A percentile compares a stretch with the other conserved stretches of the same genome.
Evolutionary conservation across 2,888 invertebrate species (phyloP).

Genomic region (Acanthosepion pharaonis): DNA sequence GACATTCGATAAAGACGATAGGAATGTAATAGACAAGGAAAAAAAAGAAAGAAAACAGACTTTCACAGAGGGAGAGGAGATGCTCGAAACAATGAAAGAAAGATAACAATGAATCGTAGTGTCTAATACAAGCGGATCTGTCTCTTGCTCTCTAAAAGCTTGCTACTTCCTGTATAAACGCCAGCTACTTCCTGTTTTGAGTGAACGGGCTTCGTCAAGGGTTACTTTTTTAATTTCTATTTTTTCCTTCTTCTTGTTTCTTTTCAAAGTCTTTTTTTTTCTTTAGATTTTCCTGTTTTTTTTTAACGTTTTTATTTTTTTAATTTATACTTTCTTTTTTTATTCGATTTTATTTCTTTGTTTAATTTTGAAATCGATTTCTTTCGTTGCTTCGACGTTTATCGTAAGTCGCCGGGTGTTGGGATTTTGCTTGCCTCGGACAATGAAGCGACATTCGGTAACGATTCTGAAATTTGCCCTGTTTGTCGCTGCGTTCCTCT

Average conservation of each 20-base stretch:
- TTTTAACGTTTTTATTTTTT: not conserved
- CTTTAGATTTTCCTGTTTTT: not conserved
- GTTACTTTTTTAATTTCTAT: not conserved
- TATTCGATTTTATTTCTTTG: not conserved
- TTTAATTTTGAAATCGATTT: not conserved
- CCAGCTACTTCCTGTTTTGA: not conserved
- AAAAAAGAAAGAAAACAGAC: not conserved
- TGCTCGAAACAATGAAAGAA: not conserved
- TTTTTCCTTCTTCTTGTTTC: not conserved
- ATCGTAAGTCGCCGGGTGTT: not conserved
- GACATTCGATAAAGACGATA: not conserved
- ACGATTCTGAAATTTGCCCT: conserved; percentile 68
- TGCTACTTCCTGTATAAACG: not conserved
- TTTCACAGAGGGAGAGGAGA: not conserved
- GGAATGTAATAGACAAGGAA: not conserved
- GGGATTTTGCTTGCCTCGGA: not conserved
- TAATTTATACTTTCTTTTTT: not conserved
- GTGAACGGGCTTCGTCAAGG: not conserved
- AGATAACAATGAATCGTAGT: not conserved
- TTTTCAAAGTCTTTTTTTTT: not conserved
- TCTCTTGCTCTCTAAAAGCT: not conserved
- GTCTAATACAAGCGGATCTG: not conserved
- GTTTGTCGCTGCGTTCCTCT: conserved; percentile 60
- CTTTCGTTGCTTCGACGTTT: not conserved
- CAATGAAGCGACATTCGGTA: conserved; percentile 70